These are phyloP conservation scores for Sarcophilus harrisii DNA, from an alignment of 2,797 vertebrate genomes.

Conservation along the genomic window DNA sequence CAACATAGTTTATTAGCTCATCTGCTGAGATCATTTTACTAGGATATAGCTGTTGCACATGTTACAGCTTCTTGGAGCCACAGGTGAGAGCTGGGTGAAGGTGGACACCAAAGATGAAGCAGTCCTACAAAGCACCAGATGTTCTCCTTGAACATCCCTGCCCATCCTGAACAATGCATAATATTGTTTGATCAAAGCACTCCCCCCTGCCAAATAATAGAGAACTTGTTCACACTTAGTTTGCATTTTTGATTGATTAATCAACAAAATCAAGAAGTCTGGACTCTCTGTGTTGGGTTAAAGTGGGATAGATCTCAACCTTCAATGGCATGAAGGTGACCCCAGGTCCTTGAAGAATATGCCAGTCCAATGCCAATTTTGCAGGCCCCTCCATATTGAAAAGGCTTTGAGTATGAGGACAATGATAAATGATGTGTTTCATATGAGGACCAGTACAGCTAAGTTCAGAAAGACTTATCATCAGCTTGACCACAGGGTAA, in stretches of 20 bases:
- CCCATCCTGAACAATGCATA: neutral
- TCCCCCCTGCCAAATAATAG: neutral
- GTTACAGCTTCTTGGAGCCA: neutral
- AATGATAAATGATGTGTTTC: neutral
- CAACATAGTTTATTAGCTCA: neutral
- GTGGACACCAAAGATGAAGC: neutral
- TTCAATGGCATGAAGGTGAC: neutral
- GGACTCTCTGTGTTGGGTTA: neutral
- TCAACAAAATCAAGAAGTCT: neutral
- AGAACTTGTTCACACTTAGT: neutral
- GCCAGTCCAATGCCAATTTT: too few relatives aligned
- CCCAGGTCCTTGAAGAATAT: neutral
- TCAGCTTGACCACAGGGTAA: neutral
- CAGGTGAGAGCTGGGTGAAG: neutral
- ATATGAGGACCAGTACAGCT: neutral
- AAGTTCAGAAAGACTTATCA: neutral
- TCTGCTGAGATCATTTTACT: neutral
- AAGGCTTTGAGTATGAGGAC: neutral
- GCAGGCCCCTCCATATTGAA: neutral
- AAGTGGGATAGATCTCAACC: neutral
- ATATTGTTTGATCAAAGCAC: neutral
- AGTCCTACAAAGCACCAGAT: neutral
- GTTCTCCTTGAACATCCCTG: neutral
- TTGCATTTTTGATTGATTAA: neutral
- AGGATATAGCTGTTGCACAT: neutral